Percentiles rank a stretch among this genome's conserved stretches.
phyloP scores from a whole-genome alignment of 1,140 invertebrate species.

The Agrypnia vestita region DNA sequence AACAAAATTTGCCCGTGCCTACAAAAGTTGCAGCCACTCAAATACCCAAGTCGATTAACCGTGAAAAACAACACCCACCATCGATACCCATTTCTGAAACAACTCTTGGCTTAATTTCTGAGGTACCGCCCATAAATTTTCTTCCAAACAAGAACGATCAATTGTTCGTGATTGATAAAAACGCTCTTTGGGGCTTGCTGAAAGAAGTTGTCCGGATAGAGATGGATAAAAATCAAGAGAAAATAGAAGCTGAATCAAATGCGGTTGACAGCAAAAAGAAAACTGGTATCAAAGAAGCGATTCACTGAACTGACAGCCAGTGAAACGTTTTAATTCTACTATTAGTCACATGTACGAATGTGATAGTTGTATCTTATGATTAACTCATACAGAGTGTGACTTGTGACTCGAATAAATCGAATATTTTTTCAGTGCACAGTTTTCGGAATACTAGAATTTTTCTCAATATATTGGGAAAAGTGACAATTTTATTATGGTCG shows the following conservation, averaged over 20 bases:
- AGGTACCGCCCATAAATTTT: constrained; percentile 64
- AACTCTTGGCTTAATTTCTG: constrained; percentile 61
- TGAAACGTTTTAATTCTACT: constrained; percentile 9
- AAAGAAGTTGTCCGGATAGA: constrained; percentile 71
- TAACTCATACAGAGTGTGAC: neutral
- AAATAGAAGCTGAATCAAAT: constrained; percentile 49
- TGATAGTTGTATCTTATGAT: too few relatives aligned
- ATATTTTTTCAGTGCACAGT: neutral
- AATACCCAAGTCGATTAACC: constrained; percentile 72
- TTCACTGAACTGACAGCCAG: constrained; percentile 1
- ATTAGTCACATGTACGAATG: neutral
- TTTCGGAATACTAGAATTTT: neutral
- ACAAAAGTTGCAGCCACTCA: constrained; percentile 61
- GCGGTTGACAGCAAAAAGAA: constrained; percentile 13
- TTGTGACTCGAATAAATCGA: constrained; percentile 8
- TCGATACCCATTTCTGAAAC: constrained; percentile 69
- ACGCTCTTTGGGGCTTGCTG: constrained; percentile 75
- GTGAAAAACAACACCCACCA: constrained; percentile 72
- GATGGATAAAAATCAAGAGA: constrained; percentile 60
- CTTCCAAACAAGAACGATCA: constrained; percentile 73
- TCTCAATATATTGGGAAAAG: neutral
- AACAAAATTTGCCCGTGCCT: neutral
- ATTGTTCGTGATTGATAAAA: constrained; percentile 74
- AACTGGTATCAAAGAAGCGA: constrained; percentile 5
- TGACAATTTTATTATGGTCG: too few relatives aligned